Conservation (phyloP, 2,113 vertebrate species). For the Microtus pennsylvanicus region DNA sequence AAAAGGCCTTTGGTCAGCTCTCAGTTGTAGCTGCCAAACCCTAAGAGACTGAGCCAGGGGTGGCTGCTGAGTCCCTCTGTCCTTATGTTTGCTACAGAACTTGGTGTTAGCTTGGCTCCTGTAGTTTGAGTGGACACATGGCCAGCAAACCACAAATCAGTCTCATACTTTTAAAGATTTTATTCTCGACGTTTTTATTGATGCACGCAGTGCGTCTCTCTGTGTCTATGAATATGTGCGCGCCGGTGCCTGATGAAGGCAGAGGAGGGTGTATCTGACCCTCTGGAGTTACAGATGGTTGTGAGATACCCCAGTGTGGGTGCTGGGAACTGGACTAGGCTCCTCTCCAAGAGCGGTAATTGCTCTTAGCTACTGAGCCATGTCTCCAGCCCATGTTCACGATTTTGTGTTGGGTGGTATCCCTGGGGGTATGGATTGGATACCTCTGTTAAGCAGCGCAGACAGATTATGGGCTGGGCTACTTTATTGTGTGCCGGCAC, state of each 20-base stretch:
- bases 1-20: not conserved
- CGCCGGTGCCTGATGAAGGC: no score
- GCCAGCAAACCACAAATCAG: not conserved
- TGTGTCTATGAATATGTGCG: not conserved
- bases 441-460: no score
- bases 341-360: not conserved
- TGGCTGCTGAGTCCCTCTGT: not conserved
- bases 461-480: not conserved
- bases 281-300: not conserved
- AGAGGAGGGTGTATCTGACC: not conserved
- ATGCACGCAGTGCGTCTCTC: not conserved
- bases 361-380: no score
- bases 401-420: not conserved
- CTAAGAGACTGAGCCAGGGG: not conserved
- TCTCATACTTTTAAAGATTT: not conserved
- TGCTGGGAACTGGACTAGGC: not conserved
- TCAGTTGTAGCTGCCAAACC: not conserved
- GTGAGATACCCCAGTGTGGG: not conserved
- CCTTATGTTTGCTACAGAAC: not conserved
- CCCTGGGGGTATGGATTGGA: not conserved
- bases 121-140: not conserved
- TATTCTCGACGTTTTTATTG: not conserved
- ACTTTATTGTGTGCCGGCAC: not conserved
- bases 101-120: rapidly evolving
- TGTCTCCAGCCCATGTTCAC: not conserved